A percentile compares a stretch with the other conserved stretches of the same genome.
Evolutionary conservation across 2,113 vertebrate species (phyloP).

Genomic region (Crotophaga sulcirostris): DNA sequence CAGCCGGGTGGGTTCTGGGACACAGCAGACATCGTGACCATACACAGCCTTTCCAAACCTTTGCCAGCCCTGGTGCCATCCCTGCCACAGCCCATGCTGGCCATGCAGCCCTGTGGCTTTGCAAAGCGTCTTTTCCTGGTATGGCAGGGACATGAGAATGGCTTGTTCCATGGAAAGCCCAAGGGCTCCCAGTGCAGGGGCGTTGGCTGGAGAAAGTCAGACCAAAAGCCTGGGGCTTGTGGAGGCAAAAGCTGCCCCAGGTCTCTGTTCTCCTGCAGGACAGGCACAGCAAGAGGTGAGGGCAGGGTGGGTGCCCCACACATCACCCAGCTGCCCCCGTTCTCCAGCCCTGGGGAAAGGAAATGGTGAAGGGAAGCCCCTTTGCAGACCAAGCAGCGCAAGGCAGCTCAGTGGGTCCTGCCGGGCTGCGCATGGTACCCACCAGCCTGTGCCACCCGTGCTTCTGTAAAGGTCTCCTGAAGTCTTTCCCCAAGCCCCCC

Average conservation of each 20-base stretch:
- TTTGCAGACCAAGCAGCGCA: not conserved
- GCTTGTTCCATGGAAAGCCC: not conserved
- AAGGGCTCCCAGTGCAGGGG: not conserved
- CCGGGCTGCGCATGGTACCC: not conserved
- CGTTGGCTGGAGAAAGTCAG: not conserved
- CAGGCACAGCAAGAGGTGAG: not conserved
- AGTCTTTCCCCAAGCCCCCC: not conserved
- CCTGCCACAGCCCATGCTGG: not conserved
- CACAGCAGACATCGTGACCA: not conserved
- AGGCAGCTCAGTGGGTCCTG: accelerated
- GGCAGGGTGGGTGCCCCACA: not conserved
- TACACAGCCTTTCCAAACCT: not conserved
- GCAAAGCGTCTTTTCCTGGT: too few relatives aligned
- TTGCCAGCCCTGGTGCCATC: not conserved
- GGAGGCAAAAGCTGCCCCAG: not conserved
- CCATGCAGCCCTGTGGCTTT: not conserved
- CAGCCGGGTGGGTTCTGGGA: not conserved
- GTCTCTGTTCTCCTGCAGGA: not conserved
- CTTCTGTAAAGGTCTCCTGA: not conserved
- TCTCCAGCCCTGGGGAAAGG: not conserved
- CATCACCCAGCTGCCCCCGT: not conserved
- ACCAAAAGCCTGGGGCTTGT: not conserved
- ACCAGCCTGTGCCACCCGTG: accelerated
- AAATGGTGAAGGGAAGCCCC: not conserved
- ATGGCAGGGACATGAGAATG: not conserved